Percentiles rank a stretch among this genome's conserved stretches.
Conservation (phyloP, 2,888 invertebrate genomes). For the Andrena bucephala region DNA sequence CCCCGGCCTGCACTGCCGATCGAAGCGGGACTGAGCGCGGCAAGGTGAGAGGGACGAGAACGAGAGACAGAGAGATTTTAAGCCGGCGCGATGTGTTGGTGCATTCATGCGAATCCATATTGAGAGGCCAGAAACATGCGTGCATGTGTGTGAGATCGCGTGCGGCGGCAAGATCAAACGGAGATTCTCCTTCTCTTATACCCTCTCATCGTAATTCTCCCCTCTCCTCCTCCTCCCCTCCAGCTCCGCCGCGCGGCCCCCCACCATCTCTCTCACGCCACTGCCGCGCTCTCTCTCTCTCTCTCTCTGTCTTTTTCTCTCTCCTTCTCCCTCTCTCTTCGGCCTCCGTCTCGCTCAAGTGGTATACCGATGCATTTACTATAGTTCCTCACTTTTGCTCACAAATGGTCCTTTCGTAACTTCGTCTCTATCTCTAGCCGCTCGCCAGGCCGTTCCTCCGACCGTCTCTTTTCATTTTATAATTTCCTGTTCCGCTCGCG, state of each 20-base stretch:
- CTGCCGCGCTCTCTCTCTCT: background rate
- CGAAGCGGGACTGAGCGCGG: slow-evolving; percentile 43
- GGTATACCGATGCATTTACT: slow-evolving; percentile 48
- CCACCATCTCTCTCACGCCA: background rate
- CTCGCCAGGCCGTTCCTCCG: slow-evolving; percentile 36
- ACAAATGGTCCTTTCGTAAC: slow-evolving; percentile 53
- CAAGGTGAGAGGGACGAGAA: slow-evolving; percentile 25
- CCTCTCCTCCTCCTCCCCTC: background rate
- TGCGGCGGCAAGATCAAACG: slow-evolving; percentile 84
- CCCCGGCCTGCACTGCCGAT: slow-evolving; percentile 53
- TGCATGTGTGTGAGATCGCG: slow-evolving; percentile 81
- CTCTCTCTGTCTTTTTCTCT: background rate
- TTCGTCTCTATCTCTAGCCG: slow-evolving; percentile 37
- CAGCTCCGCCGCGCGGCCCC: slow-evolving; percentile 7
- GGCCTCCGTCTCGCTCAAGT: slow-evolving; percentile 46
- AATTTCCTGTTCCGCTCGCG: slow-evolving; percentile 31
- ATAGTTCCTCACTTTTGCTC: slow-evolving; percentile 68
- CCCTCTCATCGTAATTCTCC: slow-evolving; percentile 61
- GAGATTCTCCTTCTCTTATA: slow-evolving; percentile 65
- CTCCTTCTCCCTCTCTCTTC: slow-evolving; percentile 18
- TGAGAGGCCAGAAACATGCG: slow-evolving; percentile 67
- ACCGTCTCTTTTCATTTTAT: slow-evolving; percentile 34
- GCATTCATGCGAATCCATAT: slow-evolving; percentile 76
- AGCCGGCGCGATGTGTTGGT: slow-evolving; percentile 74
- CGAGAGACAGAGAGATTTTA: slow-evolving; percentile 69